A percentile compares a stretch with the other conserved stretches of the same genome.
Evolutionary conservation across 2,888 invertebrate species (phyloP).

Genomic region (Lepetodrilus schrolli): DNA sequence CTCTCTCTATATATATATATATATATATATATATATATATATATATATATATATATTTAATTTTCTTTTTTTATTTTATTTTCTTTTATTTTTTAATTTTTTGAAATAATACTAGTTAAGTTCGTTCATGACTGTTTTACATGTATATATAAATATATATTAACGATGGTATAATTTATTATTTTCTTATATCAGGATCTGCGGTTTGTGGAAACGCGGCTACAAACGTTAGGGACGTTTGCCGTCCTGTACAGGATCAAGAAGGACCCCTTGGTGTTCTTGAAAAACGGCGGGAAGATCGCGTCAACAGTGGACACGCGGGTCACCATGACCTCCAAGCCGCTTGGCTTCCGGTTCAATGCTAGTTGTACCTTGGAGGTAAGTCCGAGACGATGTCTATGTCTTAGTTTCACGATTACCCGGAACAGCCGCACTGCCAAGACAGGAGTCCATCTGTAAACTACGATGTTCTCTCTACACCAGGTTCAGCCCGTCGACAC

Average conservation of each 20-base stretch:
- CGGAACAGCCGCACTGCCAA: background rate
- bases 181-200: conserved; percentile 54
- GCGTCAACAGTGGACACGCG: conserved; percentile 64
- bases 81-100: too few species aligned
- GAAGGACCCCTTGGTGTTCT: conserved; percentile 54
- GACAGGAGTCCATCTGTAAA: too few species aligned
- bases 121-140: background rate
- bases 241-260: conserved; percentile 61
- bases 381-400: too few species aligned
- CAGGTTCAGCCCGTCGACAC: conserved; percentile 68
- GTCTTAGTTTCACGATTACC: background rate
- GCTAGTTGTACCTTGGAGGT: conserved; percentile 62
- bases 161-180: background rate
- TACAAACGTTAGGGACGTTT: conserved; percentile 53
- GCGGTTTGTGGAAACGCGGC: conserved; percentile 63
- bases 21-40: too few species aligned
- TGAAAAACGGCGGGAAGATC: conserved; percentile 58
- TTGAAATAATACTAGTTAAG: too few species aligned
- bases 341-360: conserved; percentile 53
- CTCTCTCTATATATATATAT: too few species aligned
- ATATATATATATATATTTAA: too few species aligned
- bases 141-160: background rate
- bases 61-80: too few species aligned
- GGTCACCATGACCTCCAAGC: conserved; percentile 56
- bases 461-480: too few species aligned